Percentiles rank a stretch among this genome's conserved stretches.
phyloP scores from a whole-genome alignment of 1,140 invertebrate genomes.

The Atta texana region DNA sequence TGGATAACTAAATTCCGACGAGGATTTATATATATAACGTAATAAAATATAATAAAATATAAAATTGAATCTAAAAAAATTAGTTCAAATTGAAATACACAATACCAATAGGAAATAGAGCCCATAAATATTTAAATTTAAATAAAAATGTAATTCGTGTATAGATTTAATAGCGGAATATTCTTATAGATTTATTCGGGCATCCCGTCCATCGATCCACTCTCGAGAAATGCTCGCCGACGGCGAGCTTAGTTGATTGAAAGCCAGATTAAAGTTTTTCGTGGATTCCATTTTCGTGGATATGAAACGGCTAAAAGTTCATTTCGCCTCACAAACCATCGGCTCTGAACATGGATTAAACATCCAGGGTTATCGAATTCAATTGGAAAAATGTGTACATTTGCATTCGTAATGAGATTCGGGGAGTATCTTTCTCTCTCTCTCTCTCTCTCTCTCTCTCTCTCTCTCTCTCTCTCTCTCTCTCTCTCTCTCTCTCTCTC shows the following conservation, averaged over 20 bases:
- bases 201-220: slow-evolving; percentile 5
- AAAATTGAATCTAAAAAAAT: background rate
- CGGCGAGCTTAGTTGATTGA: slow-evolving; percentile 48
- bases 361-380: slow-evolving; percentile 42
- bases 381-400: slow-evolving; percentile 52
- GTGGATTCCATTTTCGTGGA: slow-evolving; percentile 28
- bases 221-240: slow-evolving; percentile 28
- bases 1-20: background rate
- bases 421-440: background rate
- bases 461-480: background rate
- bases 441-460: background rate
- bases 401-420: slow-evolving; percentile 53
- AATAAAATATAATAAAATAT: no score
- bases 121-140: background rate
- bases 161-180: slow-evolving; percentile 16
- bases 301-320: slow-evolving; percentile 44
- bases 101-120: no score
- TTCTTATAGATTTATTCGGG: slow-evolving; percentile 7
- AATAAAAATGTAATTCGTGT: slow-evolving; percentile 9
- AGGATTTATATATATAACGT: background rate
- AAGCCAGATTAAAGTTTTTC: slow-evolving; percentile 62
- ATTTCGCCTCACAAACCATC: slow-evolving; percentile 38
- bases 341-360: slow-evolving; percentile 27
- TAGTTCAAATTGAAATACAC: background rate
- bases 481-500: background rate